These are phyloP conservation scores for Lydus trimaculatus DNA, from an alignment of 2,888 invertebrate species.

Conservation along the genomic window DNA sequence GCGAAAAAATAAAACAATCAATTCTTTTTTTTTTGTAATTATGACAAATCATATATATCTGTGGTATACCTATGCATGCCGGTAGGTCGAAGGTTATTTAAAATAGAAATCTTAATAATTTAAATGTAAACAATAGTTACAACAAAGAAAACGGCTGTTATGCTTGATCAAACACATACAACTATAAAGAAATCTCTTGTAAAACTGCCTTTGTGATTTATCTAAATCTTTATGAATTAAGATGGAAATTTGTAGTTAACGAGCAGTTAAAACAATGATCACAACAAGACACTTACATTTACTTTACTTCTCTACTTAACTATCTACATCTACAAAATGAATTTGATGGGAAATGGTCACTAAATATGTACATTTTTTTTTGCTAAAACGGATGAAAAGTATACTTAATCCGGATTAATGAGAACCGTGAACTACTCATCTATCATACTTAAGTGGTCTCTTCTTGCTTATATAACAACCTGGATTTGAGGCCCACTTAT, in stretches of 20 bases:
- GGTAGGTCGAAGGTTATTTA: neutral
- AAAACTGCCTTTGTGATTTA: neutral
- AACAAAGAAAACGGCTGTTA: neutral
- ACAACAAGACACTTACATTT: neutral
- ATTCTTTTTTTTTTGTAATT: neutral
- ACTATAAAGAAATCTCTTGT: conserved; percentile 1
- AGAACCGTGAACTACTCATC: neutral
- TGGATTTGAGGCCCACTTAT: too few relatives aligned
- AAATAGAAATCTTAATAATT: conserved; percentile 1
- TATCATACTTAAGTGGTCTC: neutral
- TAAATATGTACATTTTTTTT: too few relatives aligned
- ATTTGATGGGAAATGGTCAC: too few relatives aligned
- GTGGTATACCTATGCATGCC: too few relatives aligned
- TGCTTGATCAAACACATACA: neutral
- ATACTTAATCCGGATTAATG: too few relatives aligned
- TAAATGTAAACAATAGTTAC: neutral
- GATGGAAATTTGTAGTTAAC: neutral
- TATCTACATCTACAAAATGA: too few relatives aligned
- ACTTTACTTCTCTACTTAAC: too few relatives aligned
- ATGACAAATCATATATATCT: conserved; percentile 4
- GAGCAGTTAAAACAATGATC: neutral
- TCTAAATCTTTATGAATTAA: neutral
- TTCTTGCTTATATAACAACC: neutral
- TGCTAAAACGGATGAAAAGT: too few relatives aligned
- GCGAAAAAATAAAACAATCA: neutral